Percentiles rank a stretch among this genome's conserved stretches.
Evolutionary conservation across 2,888 invertebrate species (phyloP).

Genomic region (Rhorus exstirpatorius): DNA sequence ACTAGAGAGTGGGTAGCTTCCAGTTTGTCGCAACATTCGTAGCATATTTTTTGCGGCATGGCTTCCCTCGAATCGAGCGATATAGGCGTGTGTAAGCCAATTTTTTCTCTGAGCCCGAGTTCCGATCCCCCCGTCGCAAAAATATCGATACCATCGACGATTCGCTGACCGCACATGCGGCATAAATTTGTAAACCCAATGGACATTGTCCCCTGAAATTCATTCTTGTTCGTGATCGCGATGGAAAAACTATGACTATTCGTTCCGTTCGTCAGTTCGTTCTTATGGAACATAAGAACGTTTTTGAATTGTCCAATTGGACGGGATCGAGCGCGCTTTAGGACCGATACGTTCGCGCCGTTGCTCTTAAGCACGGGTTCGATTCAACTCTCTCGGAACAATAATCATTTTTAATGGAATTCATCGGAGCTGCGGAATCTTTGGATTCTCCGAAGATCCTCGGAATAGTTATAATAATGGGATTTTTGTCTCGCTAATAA

Average conservation of each 20-base stretch:
- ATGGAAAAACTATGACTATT: background rate
- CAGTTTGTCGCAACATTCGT: constrained; percentile 69
- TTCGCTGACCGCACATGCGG: constrained; percentile 77
- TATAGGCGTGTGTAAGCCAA: constrained; percentile 79
- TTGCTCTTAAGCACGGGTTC: constrained; percentile 39
- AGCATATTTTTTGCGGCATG: constrained; percentile 68
- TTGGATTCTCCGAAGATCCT: constrained; percentile 68
- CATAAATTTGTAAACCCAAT: constrained; percentile 75
- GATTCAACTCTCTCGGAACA: constrained; percentile 39
- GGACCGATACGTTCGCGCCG: constrained; percentile 22
- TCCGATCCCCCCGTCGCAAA: constrained; percentile 75
- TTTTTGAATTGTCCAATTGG: constrained; percentile 30
- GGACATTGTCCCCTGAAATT: constrained; percentile 71
- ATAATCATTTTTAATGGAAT: constrained; percentile 42
- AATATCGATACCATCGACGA: constrained; percentile 75
- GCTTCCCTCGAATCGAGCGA: constrained; percentile 71
- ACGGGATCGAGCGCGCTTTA: constrained; percentile 8
- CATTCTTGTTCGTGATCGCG: constrained; percentile 54
- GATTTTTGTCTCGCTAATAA: constrained; percentile 73
- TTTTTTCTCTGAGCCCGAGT: constrained; percentile 78
- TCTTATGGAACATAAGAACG: constrained; percentile 63
- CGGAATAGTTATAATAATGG: constrained; percentile 74
- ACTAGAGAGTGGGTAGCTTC: constrained; percentile 77
- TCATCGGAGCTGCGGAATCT: background rate
- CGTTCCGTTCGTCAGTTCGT: constrained; percentile 12